Evolutionary conservation across 2,888 invertebrate genomes (phyloP), one percentile per base, ranked within the genome.

Genomic region (Catocala nupta): DNA sequence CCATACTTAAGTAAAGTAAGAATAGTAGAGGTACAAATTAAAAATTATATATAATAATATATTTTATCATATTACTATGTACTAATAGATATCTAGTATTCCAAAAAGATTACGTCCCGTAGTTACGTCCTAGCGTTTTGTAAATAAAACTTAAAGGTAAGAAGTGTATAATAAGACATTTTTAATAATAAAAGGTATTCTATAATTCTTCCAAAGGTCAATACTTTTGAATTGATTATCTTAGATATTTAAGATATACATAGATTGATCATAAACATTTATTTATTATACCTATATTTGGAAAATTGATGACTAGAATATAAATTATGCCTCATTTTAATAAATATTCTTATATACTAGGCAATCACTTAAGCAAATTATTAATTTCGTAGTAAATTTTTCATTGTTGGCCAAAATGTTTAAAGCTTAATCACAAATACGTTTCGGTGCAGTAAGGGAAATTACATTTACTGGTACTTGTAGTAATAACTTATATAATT

Each of bases 381-480:
- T 47, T 57, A 63, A 59, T 64, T 73, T 73, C 73, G 69, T 53
- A 73, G 65, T 65, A 1, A 60, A 34, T 62, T 65, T 57, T 75
- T 73, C 76, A 73, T 76, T 76, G 71, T 62, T 71, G 59, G 55
- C 65, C 64, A 68, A 73, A 68, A 16, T 11, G 25, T 12, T 55
- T 44, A 45, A 55, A 45, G 36, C 33, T 58, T 52, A 43, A 34
- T 62, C 10, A 47, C 36, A 52, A 48, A 45, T 52, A 48, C 42
- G 36, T 58, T 50, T 34, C 45, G 43, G 59, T 56, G 48, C 44
- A 44, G 13, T n/a, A 25, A 49, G 13, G n/a, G 5, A 56, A 42
- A 34, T 60, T 55, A 64, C 5, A 39, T 5, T 5, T 39, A 39
- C 9, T 8, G 5, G 9, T 25, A 25, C 3, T 25, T 3, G 25